These are phyloP conservation scores for rabbit (Oryctolagus cuniculus) DNA, from an alignment of 2,113 vertebrate genomes.

Conservation along the genomic window mOryCun1.1 NC_091437.1:50318001-50318500, in stretches of 20 bases:
- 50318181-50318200: background rate
- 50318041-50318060: background rate
- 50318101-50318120: constrained; percentile 24
- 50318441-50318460: constrained; percentile 79
- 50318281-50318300: rapidly evolving
- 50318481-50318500: constrained; percentile 75
- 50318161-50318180: background rate
- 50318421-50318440: constrained; percentile 83
- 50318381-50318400: background rate
- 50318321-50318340: constrained; percentile 29
- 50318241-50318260: background rate
- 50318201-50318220: constrained; percentile 25
- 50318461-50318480: constrained; percentile 82
- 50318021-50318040: background rate
- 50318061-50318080: background rate
- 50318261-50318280: background rate
- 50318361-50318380: constrained; percentile 75
- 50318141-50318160: background rate
- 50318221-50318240: background rate
- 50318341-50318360: constrained; percentile 74
- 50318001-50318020: background rate
- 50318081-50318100: background rate
- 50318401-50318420: constrained; percentile 77
- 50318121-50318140: constrained; percentile 34
- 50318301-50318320: background rate